Base-by-base conservation (phyloP, 2,888 invertebrate species). In the Anoncus sp. region DNA sequence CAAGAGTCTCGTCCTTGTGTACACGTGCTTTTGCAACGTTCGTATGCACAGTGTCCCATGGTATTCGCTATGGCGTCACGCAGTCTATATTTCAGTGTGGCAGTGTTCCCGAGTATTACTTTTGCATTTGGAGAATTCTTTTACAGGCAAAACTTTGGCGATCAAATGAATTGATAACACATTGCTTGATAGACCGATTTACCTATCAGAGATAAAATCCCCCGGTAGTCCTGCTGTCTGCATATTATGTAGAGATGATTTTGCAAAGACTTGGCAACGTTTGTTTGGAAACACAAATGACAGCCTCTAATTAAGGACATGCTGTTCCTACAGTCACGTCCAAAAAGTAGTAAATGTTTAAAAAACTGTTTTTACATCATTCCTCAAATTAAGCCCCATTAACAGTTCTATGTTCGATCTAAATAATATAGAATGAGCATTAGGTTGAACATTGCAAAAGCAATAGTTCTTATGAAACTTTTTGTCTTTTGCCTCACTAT, bases 1-100 rank as follows among this genome's bases (percentile, higher is more conserved):
- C 24, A 35, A 35, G 43, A 51, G 43, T 51, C 38, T 51, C 45
- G 49, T 35, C 35, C 51, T n/a, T 27, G 7, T 24, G 59, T 14
- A 51, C 53, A 55, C 62, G 24, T 55, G 67, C 45, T 45, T 69
- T 62, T 31, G n/a, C n/a, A 67, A 67, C 67, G 49, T 67, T 60
- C 20, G 27, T 20, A 45, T 45, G 18, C 10, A 12, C 5, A n/a
- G n/a, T n/a, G n/a, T n/a, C n/a, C n/a, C n/a, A n/a, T 14, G 40
- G 16, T 43, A 59, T 40, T 43, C 40, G 20, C 20, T 40, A 3
- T 22, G 35, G 47, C 43, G 45, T 31, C 38, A 12, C 7, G 31
- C 31, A 60, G 51, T 43, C 16, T 45, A 12, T 45, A 45, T n/a
- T 62, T 12, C 38, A 38, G 12, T 24, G 22, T 40, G 12, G 24